Conservation (phyloP, 2,797 vertebrate species). For the Tarsius wallacei region DNA sequence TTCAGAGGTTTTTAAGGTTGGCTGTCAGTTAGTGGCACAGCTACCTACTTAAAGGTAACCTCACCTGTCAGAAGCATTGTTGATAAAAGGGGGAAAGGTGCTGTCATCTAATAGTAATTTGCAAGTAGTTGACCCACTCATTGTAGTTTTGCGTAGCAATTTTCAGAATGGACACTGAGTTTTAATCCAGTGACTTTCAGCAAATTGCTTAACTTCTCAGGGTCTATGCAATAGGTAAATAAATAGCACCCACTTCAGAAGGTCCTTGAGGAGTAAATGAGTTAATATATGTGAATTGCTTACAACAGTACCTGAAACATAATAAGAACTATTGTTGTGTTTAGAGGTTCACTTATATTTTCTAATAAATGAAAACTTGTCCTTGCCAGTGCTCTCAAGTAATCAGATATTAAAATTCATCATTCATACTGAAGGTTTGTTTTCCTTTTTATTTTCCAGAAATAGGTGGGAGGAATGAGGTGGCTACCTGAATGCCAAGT, state of each 20-base stretch:
- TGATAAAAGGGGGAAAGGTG: neutral
- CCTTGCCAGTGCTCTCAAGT: constrained; percentile 1
- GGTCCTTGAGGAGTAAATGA: neutral
- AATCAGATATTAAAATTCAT: constrained; percentile 54
- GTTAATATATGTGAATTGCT: neutral
- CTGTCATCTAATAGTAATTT: neutral
- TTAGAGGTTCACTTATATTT: constrained; percentile 55
- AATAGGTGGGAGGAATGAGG: neutral
- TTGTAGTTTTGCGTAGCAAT: neutral
- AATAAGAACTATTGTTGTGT: constrained; percentile 3
- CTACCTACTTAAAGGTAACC: neutral
- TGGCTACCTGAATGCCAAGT: constrained; percentile 38
- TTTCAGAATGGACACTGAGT: neutral
- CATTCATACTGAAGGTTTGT: neutral
- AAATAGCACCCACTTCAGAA: neutral
- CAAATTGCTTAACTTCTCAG: constrained; percentile 25
- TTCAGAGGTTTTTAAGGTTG: constrained; percentile 18
- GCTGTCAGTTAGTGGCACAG: neutral
- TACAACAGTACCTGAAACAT: neutral
- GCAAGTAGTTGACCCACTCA: neutral
- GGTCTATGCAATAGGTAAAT: neutral
- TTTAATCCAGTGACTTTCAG: neutral
- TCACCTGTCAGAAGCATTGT: neutral
- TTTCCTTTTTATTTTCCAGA: constrained; percentile 10
- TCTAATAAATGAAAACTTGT: constrained; percentile 31